Conservation (phyloP, 2,888 invertebrate genomes). For the Oligia fasciuncula region DNA sequence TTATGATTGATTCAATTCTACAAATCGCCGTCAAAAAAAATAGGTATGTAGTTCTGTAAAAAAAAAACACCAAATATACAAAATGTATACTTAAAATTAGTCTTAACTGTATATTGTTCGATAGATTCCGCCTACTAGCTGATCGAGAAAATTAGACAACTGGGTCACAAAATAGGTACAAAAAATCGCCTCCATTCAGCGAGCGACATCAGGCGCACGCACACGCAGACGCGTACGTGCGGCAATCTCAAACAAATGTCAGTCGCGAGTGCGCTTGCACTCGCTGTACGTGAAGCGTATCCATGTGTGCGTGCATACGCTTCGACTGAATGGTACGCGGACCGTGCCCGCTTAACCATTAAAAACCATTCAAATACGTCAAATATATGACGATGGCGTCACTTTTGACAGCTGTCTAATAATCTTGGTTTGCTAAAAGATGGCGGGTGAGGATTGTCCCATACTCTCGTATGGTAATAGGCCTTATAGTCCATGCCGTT, state of each 20-base stretch:
- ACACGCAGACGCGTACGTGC: neutral
- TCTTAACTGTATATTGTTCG: slow-evolving; percentile 63
- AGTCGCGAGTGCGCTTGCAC: neutral
- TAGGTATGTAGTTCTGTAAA: slow-evolving; percentile 44
- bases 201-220: neutral
- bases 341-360: neutral
- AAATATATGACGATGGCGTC: neutral
- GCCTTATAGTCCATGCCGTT: slow-evolving; percentile 63
- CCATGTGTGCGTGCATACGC: neutral
- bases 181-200: neutral
- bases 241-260: neutral
- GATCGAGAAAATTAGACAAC: slow-evolving; percentile 14
- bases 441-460: slow-evolving; percentile 27
- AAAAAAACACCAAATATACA: slow-evolving; percentile 71
- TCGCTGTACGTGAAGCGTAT: neutral
- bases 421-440: neutral
- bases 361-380: neutral
- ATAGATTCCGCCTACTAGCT: slow-evolving; percentile 28
- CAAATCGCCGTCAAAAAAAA: slow-evolving; percentile 31
- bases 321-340: neutral
- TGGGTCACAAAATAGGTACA: neutral
- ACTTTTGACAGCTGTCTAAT: slow-evolving; percentile 5
- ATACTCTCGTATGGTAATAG: slow-evolving; percentile 48
- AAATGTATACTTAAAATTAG: slow-evolving; percentile 69
- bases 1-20: slow-evolving; percentile 8